phyloP scores from a whole-genome alignment of 2,888 invertebrate species.

The Pseudeuparius sepicola region DNA sequence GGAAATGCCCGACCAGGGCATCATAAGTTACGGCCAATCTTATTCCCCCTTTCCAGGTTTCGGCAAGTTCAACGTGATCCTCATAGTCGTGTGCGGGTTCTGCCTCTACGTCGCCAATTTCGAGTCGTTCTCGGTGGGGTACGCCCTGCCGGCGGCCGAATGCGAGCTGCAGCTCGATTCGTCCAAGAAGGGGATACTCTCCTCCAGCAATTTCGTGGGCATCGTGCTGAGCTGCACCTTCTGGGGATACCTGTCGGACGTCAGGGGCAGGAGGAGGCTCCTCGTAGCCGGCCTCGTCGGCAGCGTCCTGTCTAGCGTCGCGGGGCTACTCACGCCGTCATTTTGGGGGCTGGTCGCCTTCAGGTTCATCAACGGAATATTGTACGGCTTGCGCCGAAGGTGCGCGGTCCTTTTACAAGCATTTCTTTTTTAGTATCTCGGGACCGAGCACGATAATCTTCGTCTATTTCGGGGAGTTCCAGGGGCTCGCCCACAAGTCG shows the following conservation, averaged over 20 bases:
- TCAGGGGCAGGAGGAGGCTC: slow-evolving; percentile 21
- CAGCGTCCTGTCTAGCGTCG: slow-evolving; percentile 18
- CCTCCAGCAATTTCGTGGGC: slow-evolving; percentile 22
- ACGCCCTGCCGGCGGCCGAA: slow-evolving; percentile 22
- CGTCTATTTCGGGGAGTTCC: slow-evolving; percentile 41
- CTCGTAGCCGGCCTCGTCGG: slow-evolving; percentile 19
- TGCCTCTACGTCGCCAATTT: slow-evolving; percentile 21
- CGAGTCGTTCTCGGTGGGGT: slow-evolving; percentile 22
- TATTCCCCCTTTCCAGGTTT: slow-evolving; percentile 22
- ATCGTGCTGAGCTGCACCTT: slow-evolving; percentile 20
- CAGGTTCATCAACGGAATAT: slow-evolving; percentile 22
- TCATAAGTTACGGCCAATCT: slow-evolving; percentile 2
- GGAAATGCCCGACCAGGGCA: too few relatives aligned
- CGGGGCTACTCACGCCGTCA: slow-evolving; percentile 17
- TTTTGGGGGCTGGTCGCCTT: slow-evolving; percentile 22
- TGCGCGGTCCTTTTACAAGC: not conserved
- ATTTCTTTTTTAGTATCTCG: slow-evolving; percentile 32
- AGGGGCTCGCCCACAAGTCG: slow-evolving; percentile 32
- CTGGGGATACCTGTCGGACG: slow-evolving; percentile 26
- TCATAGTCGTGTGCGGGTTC: slow-evolving; percentile 21
- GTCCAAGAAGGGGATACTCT: slow-evolving; percentile 22
- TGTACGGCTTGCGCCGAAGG: slow-evolving; percentile 18
- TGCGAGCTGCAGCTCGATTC: slow-evolving; percentile 22
- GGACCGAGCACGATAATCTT: slow-evolving; percentile 39
- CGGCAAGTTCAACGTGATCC: slow-evolving; percentile 23